phyloP scores from a whole-genome alignment of 2,113 vertebrate species.

The Paedocypris sp. region DNA sequence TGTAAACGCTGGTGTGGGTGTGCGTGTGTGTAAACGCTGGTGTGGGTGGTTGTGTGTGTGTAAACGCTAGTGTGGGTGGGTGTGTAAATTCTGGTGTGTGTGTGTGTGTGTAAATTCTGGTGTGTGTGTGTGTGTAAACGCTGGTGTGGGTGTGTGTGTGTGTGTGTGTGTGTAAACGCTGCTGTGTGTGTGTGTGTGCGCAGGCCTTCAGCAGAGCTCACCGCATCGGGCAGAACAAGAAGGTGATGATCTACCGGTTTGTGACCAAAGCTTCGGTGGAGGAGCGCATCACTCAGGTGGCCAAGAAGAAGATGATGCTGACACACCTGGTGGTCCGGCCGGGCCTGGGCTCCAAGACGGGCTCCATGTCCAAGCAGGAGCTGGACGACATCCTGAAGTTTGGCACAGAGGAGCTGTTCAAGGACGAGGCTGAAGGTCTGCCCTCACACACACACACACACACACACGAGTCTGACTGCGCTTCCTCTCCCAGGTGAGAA shows the following conservation, averaged over 20 bases:
- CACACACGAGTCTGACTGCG: background rate
- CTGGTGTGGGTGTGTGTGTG: too few species aligned
- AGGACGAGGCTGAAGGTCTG: slow-evolving; percentile 68
- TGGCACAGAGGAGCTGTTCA: slow-evolving; percentile 89
- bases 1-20: too few species aligned
- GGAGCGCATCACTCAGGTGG: slow-evolving; percentile 96
- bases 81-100: too few species aligned
- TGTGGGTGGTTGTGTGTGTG: too few species aligned
- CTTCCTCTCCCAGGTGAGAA: slow-evolving; percentile 65
- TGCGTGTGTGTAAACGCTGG: too few species aligned
- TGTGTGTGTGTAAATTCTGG: background rate
- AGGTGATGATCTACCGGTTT: slow-evolving; percentile 98
- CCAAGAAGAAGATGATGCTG: slow-evolving; percentile 98
- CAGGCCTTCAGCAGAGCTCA: slow-evolving; percentile 97
- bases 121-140: background rate
- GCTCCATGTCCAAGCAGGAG: slow-evolving; percentile 97
- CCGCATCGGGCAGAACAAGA: slow-evolving; percentile 93
- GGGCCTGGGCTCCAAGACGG: slow-evolving; percentile 89
- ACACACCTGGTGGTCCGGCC: slow-evolving; percentile 92
- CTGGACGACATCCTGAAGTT: slow-evolving; percentile 97
- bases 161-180: background rate
- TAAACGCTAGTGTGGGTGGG: too few species aligned
- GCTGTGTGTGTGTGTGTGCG: background rate
- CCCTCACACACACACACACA: too few species aligned
- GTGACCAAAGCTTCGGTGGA: slow-evolving; percentile 95